Percentiles rank a stretch among this genome's conserved stretches.
Evolutionary conservation across 2,888 invertebrate species (phyloP).

Genomic region (Caenorhabditis doughertyi): DNA sequence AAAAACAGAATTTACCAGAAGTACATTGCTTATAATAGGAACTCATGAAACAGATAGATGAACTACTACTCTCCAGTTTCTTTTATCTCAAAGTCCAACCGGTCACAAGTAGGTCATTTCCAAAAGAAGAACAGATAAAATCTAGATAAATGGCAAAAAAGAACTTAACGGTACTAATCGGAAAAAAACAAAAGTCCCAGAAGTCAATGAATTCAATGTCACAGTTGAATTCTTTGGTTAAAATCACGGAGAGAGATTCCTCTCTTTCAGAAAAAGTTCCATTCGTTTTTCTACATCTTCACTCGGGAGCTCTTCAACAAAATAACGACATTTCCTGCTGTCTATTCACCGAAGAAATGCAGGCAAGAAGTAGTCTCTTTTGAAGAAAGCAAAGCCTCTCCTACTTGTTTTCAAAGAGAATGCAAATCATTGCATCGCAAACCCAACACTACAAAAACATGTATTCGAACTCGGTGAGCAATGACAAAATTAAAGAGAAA

Average conservation of each 20-base stretch:
- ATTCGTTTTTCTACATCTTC: conserved; percentile 4
- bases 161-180: too few relatives aligned
- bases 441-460: conserved; percentile 39
- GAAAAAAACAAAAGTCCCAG: too few relatives aligned
- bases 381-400: conserved; percentile 40
- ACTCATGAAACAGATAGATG: too few relatives aligned
- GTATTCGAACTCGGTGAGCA: conserved; percentile 19
- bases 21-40: too few relatives aligned
- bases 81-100: neutral
- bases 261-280: conserved; percentile 13
- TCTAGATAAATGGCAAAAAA: neutral
- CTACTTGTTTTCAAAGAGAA: conserved; percentile 56
- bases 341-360: conserved; percentile 37
- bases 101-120: neutral
- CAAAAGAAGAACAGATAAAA: conserved; percentile 1
- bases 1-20: too few relatives aligned
- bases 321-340: conserved; percentile 64
- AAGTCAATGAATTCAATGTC: too few relatives aligned
- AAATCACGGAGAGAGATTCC: neutral
- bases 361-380: conserved; percentile 33
- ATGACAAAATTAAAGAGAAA: conserved; percentile 10
- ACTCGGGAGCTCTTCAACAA: conserved; percentile 9
- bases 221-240: too few relatives aligned
- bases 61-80: too few relatives aligned
- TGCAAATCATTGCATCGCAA: conserved; percentile 59